Percentiles rank a stretch among this genome's conserved stretches.
phyloP scores from a whole-genome alignment of 2,797 vertebrate genomes.

The Gymnoscopelus microlampas region DNA sequence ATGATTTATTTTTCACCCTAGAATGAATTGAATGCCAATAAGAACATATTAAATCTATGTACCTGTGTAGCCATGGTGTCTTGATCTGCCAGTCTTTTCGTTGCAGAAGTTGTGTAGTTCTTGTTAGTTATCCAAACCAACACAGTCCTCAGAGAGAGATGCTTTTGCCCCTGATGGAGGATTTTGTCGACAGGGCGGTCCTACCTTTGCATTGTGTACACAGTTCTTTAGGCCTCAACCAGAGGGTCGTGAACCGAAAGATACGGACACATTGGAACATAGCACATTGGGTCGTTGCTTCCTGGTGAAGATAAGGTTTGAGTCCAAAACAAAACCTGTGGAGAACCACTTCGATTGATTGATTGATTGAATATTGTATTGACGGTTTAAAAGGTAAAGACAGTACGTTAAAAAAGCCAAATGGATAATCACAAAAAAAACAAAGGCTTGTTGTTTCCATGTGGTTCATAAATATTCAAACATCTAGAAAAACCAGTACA shows the following conservation, averaged over 20 bases:
- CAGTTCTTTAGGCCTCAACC: constrained; percentile 1
- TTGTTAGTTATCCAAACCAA: not conserved
- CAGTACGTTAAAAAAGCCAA: no score
- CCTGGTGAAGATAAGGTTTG: no score
- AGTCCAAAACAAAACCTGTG: no score
- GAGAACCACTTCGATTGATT: no score
- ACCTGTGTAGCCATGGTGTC: constrained; percentile 73
- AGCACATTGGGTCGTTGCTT: no score
- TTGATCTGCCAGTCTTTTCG: constrained; percentile 12
- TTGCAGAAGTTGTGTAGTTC: constrained; percentile 6
- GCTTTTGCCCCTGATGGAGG: not conserved
- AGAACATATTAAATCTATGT: constrained; percentile 11
- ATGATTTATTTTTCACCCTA: not conserved
- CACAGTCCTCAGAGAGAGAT: constrained; percentile 10
- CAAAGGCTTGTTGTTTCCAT: no score
- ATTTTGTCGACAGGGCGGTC: constrained; percentile 62
- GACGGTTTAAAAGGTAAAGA: no score
- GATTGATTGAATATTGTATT: no score
- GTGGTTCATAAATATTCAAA: no score
- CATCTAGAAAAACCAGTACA: no score
- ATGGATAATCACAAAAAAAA: no score
- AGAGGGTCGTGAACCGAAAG: not conserved
- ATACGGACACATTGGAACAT: no score
- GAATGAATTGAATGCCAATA: not conserved
- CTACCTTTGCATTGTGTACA: constrained; percentile 39